Percentiles rank a stretch among this genome's conserved stretches.
phyloP scores from a whole-genome alignment of 2,113 vertebrate species.

The Pampusana beccarii region DNA sequence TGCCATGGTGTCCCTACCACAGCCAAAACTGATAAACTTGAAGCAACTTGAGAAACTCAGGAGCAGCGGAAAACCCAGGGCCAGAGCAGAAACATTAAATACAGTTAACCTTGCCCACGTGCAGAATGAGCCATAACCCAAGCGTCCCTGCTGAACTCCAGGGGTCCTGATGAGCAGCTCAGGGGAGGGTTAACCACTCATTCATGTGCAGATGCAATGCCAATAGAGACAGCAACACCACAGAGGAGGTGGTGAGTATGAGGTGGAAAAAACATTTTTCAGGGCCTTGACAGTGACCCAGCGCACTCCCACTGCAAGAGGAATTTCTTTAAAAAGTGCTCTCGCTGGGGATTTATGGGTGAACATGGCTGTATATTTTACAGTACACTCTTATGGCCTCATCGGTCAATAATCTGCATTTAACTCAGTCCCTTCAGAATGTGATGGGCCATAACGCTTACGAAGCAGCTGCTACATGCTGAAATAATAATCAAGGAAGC shows the following conservation, averaged over 20 bases:
- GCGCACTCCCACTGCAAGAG: not conserved
- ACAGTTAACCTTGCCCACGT: not conserved
- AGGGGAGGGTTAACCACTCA: not conserved
- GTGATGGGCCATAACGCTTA: constrained; percentile 64
- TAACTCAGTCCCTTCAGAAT: constrained; percentile 62
- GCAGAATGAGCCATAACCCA: not conserved
- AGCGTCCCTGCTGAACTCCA: not conserved
- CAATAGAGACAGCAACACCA: not conserved
- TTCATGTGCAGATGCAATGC: not conserved
- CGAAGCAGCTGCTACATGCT: constrained; percentile 66
- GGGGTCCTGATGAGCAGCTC: fast-evolving
- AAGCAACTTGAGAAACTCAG: not conserved
- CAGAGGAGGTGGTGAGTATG: not conserved
- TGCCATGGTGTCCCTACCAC: not conserved
- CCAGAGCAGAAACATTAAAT: not conserved
- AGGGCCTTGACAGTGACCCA: not conserved
- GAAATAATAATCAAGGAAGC: constrained; percentile 74
- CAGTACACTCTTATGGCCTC: constrained; percentile 56
- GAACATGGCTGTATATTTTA: constrained; percentile 39
- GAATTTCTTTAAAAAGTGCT: constrained; percentile 26
- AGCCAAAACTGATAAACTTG: not conserved
- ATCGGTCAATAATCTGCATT: constrained; percentile 70
- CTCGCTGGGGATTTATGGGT: constrained; percentile 18
- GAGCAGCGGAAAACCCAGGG: not conserved
- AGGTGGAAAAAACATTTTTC: not conserved